Conservation (phyloP, 2,113 vertebrate species). For the mouse (Mus musculus) region GRCm39 chr11:37121001-37121500, state of each 20-base stretch:
- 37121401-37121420: constrained; percentile 19
- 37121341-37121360: neutral
- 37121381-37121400: constrained; percentile 44
- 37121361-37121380: neutral
- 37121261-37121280: neutral
- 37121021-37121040: neutral
- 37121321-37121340: constrained; percentile 12
- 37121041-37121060: neutral
- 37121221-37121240: neutral
- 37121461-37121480: neutral
- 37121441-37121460: constrained; percentile 9
- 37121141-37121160: neutral
- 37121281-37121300: neutral
- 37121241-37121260: constrained; percentile 7
- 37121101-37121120: neutral
- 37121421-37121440: constrained; percentile 9
- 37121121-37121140: neutral
- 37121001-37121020: neutral
- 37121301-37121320: constrained; percentile 10
- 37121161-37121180: constrained; percentile 16
- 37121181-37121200: neutral
- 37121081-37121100: neutral
- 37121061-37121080: constrained; percentile 35
- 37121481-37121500: neutral
- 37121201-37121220: neutral